Percentiles rank a stretch among this genome's conserved stretches.
Evolutionary conservation across 2,888 invertebrate genomes (phyloP).

Genomic region (Tinea trinotella): DNA sequence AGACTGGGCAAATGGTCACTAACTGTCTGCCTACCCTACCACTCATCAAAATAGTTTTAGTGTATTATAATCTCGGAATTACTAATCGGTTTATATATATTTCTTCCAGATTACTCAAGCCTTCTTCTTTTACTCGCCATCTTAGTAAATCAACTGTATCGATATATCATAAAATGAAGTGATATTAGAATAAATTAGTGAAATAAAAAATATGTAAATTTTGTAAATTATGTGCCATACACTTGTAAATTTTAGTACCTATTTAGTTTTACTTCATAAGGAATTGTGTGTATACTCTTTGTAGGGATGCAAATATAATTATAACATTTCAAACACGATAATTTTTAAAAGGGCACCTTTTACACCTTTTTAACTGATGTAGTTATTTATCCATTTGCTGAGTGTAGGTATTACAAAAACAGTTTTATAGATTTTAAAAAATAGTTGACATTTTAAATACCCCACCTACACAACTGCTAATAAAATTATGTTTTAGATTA

Average conservation of each 20-base stretch:
- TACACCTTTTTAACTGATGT: not conserved
- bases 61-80: too few relatives aligned
- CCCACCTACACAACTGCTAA: not conserved
- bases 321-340: not conserved
- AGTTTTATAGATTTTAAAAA: not conserved
- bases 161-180: slow-evolving; percentile 66
- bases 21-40: too few relatives aligned
- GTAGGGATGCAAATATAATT: not conserved
- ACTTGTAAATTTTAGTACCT: slow-evolving; percentile 26
- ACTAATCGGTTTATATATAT: too few relatives aligned
- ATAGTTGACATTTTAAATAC: not conserved
- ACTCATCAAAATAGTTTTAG: too few relatives aligned
- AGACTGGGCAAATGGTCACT: too few relatives aligned
- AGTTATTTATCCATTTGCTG: not conserved
- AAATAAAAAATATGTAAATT: slow-evolving; percentile 67
- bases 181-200: slow-evolving; percentile 64
- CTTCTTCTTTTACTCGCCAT: slow-evolving; percentile 43
- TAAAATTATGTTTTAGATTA: too few relatives aligned
- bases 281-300: not conserved
- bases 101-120: slow-evolving; percentile 43
- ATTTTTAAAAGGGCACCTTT: not conserved
- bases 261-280: not conserved
- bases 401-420: not conserved
- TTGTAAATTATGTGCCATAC: slow-evolving; percentile 61
- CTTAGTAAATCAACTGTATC: slow-evolving; percentile 43